phyloP scores from a whole-genome alignment of 2,113 vertebrate genomes.

The Conger conger region DNA sequence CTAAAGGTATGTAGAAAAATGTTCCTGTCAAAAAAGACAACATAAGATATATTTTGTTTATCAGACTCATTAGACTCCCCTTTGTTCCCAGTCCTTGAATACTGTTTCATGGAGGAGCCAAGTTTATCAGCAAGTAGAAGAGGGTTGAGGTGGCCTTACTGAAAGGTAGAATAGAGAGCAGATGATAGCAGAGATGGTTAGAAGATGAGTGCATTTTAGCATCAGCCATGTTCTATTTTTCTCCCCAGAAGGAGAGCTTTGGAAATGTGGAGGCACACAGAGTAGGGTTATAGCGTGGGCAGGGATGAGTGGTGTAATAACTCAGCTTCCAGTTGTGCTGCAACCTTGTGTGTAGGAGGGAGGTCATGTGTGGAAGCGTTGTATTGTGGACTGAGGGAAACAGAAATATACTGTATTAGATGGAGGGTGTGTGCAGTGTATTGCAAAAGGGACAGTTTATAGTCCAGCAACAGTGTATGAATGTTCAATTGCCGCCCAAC shows the following conservation, averaged over 20 bases:
- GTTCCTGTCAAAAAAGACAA: background rate
- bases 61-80: background rate
- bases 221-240: background rate
- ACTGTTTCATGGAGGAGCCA: constrained; percentile 55
- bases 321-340: constrained; percentile 10
- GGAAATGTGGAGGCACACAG: background rate
- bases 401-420: background rate
- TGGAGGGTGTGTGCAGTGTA: background rate
- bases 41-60: background rate
- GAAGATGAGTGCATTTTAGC: background rate
- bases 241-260: background rate
- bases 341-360: constrained; percentile 26
- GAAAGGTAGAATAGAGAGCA: constrained; percentile 13
- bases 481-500: too few relatives aligned
- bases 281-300: background rate
- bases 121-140: constrained; percentile 60
- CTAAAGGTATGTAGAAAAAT: background rate
- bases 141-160: constrained; percentile 64
- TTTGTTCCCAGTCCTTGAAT: constrained; percentile 55
- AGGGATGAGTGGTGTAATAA: background rate
- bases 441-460: too few relatives aligned
- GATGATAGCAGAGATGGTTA: background rate
- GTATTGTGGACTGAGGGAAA: constrained; percentile 9
- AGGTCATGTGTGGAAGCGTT: constrained; percentile 9
- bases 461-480: too few relatives aligned